These are phyloP conservation scores for Galbula dea DNA, from an alignment of 2,113 vertebrate species.

Conservation along the genomic window DNA sequence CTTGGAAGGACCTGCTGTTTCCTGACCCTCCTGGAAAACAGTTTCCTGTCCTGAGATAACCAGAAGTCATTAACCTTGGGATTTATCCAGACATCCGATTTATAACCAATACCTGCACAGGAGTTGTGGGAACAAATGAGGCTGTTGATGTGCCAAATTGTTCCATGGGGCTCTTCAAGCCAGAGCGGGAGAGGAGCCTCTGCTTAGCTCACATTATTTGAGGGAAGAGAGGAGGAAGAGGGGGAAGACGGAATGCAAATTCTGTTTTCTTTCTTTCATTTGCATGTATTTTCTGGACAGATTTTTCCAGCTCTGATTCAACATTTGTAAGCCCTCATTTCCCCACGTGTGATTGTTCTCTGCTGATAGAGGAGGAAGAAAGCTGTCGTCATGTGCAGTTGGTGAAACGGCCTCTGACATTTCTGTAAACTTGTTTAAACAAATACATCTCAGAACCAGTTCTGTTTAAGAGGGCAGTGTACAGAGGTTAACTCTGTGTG, in stretches of 20 bases:
- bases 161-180: background rate
- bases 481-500: slow-evolving; percentile 2
- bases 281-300: background rate
- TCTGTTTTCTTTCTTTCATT: background rate
- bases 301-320: slow-evolving; percentile 52
- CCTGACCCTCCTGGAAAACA: slow-evolving; percentile 15
- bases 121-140: background rate
- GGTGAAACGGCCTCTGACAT: slow-evolving; percentile 52
- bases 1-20: background rate
- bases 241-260: background rate
- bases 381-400: background rate
- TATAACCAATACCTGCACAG: background rate
- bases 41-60: background rate
- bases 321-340: background rate
- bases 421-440: slow-evolving; percentile 62
- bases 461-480: slow-evolving; percentile 7
- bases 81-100: background rate
- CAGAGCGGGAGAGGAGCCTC: background rate
- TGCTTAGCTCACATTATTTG: background rate
- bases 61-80: background rate
- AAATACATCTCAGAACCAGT: slow-evolving; percentile 40
- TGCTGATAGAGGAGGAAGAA: slow-evolving; percentile 31
- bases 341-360: slow-evolving; percentile 18
- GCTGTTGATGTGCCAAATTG: background rate
- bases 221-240: background rate